Evolutionary conservation across 1,140 invertebrate genomes (phyloP).

Genomic region (Monochamus saltuarius): DNA sequence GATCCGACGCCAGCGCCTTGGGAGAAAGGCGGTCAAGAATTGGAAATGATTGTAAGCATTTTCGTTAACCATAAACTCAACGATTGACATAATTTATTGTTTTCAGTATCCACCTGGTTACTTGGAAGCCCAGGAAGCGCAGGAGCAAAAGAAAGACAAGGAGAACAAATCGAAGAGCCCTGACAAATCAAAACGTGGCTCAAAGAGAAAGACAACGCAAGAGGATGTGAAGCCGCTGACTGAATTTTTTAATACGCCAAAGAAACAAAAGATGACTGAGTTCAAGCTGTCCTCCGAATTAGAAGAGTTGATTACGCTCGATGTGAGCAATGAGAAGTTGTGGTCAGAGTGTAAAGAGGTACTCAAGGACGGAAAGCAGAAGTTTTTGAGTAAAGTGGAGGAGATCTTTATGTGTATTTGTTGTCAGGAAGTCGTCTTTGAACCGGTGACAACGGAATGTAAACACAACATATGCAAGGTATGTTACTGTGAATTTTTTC

Average conservation of each 20-base stretch:
- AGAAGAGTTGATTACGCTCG: conserved; percentile 59
- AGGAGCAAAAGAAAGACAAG: conserved; percentile 43
- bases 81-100: conserved; percentile 5
- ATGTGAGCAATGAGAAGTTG: conserved; percentile 59
- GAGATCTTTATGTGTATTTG: conserved; percentile 76
- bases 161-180: conserved; percentile 16
- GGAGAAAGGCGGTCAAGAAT: conserved; percentile 71
- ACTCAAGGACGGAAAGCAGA: conserved; percentile 55
- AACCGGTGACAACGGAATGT: conserved; percentile 75
- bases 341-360: conserved; percentile 63
- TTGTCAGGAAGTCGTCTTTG: conserved; percentile 73
- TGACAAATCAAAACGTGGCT: conserved; percentile 34
- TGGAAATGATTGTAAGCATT: conserved; percentile 56
- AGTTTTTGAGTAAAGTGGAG: conserved; percentile 66
- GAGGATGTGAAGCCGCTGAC: conserved; percentile 7
- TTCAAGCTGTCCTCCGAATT: conserved; percentile 57
- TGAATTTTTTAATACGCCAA: conserved; percentile 17
- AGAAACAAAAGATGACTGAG: conserved; percentile 53
- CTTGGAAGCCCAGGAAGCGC: conserved; percentile 63
- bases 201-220: conserved; percentile 34
- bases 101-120: conserved; percentile 76
- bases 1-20: conserved; percentile 80
- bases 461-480: conserved; percentile 77
- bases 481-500: conserved; percentile 40
- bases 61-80: conserved; percentile 14